A percentile compares a stretch with the other conserved stretches of the same genome.
These are phyloP conservation scores for Ceratina japonica DNA, from an alignment of 1,140 invertebrate genomes.

Conservation along the genomic window DNA sequence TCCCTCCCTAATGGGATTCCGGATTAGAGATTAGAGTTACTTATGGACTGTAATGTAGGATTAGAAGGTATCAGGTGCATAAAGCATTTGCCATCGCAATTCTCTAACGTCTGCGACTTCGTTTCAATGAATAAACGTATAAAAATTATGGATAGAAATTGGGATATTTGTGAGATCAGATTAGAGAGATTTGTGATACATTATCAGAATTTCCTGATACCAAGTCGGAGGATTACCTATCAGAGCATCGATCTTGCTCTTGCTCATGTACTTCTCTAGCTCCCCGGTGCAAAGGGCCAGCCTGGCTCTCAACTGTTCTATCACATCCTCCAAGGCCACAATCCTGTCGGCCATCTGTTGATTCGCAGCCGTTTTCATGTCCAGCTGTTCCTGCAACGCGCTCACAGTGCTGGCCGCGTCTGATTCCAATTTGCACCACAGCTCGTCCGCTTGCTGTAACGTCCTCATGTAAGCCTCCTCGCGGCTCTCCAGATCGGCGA, in stretches of 20 bases:
- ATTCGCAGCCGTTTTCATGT: conserved; percentile 64
- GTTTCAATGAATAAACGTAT: too few species aligned
- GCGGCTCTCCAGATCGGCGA: conserved; percentile 83
- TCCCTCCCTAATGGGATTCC: conserved; percentile 34
- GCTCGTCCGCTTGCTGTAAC: conserved; percentile 86
- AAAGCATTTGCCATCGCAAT: too few species aligned
- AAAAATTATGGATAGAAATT: too few species aligned
- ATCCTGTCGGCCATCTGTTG: conserved; percentile 63
- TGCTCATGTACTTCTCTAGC: conserved; percentile 53
- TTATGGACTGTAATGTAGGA: too few species aligned
- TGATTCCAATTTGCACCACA: conserved; percentile 86
- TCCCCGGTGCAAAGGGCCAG: conserved; percentile 38
- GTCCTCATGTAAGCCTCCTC: conserved; percentile 86
- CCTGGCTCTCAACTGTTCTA: conserved; percentile 48
- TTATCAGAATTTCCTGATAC: too few species aligned
- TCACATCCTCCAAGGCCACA: conserved; percentile 61
- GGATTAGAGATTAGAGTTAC: too few species aligned
- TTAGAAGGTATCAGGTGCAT: too few species aligned
- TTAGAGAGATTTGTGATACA: too few species aligned
- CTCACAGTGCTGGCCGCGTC: conserved; percentile 64
- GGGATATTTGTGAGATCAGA: too few species aligned
- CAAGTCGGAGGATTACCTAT: conserved; percentile 8
- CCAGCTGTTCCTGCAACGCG: conserved; percentile 71
- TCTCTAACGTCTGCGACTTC: too few species aligned
- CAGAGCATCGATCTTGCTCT: conserved; percentile 42